Evolutionary conservation across 2,797 vertebrate species (phyloP).

Genomic region (Anguilla anguilla): DNA sequence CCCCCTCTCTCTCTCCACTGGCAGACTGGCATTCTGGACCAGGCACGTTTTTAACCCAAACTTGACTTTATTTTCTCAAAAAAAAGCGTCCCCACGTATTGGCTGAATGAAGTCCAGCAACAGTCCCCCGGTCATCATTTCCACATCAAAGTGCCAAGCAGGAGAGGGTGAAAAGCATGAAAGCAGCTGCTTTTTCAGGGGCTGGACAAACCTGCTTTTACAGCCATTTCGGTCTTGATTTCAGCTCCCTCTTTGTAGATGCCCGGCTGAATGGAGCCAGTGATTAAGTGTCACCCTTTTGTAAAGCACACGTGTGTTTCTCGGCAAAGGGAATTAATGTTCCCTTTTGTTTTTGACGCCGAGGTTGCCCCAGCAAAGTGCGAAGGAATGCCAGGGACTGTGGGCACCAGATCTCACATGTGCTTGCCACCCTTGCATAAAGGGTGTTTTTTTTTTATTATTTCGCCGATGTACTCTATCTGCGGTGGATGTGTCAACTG

Average conservation of each 20-base stretch:
- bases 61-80: constrained; percentile 55
- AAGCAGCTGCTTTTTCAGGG: constrained; percentile 49
- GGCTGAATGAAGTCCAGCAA: constrained; percentile 65
- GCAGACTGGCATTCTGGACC: constrained; percentile 73
- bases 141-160: constrained; percentile 72
- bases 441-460: constrained; percentile 5
- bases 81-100: constrained; percentile 60
- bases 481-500: constrained; percentile 20
- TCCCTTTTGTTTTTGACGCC: constrained; percentile 72
- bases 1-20: constrained; percentile 48
- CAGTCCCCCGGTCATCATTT: constrained; percentile 74
- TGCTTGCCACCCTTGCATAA: constrained; percentile 56
- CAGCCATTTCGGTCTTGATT: constrained; percentile 62
- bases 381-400: constrained; percentile 60
- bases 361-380: constrained; percentile 65
- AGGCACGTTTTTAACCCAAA: constrained; percentile 62
- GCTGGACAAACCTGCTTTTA: constrained; percentile 42
- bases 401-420: constrained; percentile 61
- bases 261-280: constrained; percentile 64
- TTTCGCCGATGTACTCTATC: constrained; percentile 12
- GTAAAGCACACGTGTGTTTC: constrained; percentile 66
- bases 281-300: constrained; percentile 74
- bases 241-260: constrained; percentile 65
- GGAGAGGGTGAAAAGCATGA: constrained; percentile 59
- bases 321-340: constrained; percentile 69